Evolutionary conservation across 2,797 vertebrate genomes (phyloP).

Genomic region (Sphenopsis melanotis): DNA sequence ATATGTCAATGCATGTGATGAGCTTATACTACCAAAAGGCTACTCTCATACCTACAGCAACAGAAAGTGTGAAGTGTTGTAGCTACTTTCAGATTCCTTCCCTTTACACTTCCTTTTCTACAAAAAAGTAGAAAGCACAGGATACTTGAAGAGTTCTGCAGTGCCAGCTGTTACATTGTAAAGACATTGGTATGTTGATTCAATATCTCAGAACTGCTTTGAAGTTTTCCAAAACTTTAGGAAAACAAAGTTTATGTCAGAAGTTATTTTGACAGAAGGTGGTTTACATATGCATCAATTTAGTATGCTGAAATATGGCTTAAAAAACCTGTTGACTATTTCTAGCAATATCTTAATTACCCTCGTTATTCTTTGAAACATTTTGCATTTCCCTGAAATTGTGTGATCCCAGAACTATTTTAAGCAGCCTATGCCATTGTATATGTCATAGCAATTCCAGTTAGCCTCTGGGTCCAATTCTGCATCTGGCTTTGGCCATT

Average conservation of each 20-base stretch:
- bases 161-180: not conserved
- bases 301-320: not conserved
- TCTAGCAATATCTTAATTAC: not conserved
- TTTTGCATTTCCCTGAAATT: not conserved
- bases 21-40: not conserved
- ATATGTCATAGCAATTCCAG: not conserved
- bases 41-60: not conserved
- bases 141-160: not conserved
- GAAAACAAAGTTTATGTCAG: not conserved
- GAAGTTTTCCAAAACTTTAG: not conserved
- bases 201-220: not conserved
- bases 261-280: not conserved
- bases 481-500: not conserved
- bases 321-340: not conserved
- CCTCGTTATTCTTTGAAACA: not conserved
- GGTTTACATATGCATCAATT: not conserved
- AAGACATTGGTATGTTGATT: not conserved
- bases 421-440: not conserved
- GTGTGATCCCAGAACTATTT: not conserved
- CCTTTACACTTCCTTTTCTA: not conserved
- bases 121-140: not conserved
- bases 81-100: not conserved
- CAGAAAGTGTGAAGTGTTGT: not conserved
- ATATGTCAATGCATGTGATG: not conserved
- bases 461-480: not conserved